Conservation (phyloP, 2,888 invertebrate genomes). For the Chironomus riparius region DNA sequence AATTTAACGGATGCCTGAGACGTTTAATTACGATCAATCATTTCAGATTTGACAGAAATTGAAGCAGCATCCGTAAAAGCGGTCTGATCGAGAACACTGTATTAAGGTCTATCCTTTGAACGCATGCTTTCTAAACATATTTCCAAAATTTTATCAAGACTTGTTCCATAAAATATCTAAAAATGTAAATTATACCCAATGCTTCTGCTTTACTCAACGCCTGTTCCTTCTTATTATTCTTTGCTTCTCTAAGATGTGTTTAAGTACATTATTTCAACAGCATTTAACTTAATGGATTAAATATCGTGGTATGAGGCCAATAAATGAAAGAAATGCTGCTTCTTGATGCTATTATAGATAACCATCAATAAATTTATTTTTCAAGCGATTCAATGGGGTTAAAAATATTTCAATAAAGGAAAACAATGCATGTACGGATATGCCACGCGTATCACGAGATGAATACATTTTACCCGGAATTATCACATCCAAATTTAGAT, state of each 20-base stretch:
- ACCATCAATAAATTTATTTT: background rate
- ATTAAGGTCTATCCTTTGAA: too few species aligned
- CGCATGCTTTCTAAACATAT: too few species aligned
- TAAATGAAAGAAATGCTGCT: background rate
- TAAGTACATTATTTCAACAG: conserved; percentile 1
- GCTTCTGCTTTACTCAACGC: background rate
- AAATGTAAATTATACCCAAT: background rate
- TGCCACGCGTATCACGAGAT: background rate
- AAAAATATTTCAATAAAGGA: background rate
- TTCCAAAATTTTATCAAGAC: too few species aligned
- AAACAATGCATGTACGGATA: background rate
- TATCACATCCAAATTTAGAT: background rate
- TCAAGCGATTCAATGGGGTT: background rate
- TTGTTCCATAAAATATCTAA: background rate
- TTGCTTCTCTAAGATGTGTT: background rate
- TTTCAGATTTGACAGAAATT: too few species aligned
- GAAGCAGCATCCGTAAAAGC: too few species aligned
- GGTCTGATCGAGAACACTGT: too few species aligned
- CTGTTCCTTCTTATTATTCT: background rate
- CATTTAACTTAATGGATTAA: conserved; percentile 1
- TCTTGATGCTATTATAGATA: background rate
- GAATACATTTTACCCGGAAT: background rate
- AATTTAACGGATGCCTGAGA: too few species aligned
- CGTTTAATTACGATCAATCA: too few species aligned
- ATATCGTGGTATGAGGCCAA: background rate